Evolutionary conservation across 1,140 invertebrate genomes (phyloP).

Genomic region (silkworm (Bombyx mori)): DNA sequence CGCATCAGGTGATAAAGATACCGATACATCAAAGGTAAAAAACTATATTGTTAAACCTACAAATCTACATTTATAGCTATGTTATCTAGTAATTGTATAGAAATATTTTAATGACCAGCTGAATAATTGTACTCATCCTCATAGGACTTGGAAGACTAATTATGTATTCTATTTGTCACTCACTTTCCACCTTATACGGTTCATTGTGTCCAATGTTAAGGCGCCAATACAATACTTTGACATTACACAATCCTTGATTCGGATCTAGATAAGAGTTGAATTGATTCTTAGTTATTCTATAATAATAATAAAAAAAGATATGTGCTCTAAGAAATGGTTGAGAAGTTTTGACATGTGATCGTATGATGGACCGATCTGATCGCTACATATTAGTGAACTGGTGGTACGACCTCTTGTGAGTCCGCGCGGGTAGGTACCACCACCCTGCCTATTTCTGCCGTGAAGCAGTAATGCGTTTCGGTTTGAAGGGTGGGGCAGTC

Average conservation of each 20-base stretch:
- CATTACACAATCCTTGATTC: conserved; percentile 17
- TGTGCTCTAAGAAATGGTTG: conserved; percentile 10
- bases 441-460: no score
- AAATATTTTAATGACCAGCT: conserved; percentile 44
- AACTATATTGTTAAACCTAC: no score
- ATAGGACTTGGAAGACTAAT: conserved; percentile 30
- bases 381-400: no score
- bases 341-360: not conserved
- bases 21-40: no score
- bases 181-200: conserved; percentile 31
- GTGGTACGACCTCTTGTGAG: no score
- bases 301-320: conserved; percentile 9
- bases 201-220: conserved; percentile 27
- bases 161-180: conserved; percentile 44
- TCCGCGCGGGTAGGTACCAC: no score
- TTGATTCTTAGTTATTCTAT: conserved; percentile 10
- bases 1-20: no score
- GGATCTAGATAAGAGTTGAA: conserved; percentile 14
- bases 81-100: conserved; percentile 1
- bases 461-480: no score
- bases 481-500: no score
- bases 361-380: no score
- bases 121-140: conserved; percentile 32
- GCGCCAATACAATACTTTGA: conserved; percentile 23
- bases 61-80: no score